A percentile compares a stretch with the other conserved stretches of the same genome.
These are phyloP conservation scores for Eremophila alpestris DNA, from an alignment of 2,797 vertebrate species.

Conservation along the genomic window DNA sequence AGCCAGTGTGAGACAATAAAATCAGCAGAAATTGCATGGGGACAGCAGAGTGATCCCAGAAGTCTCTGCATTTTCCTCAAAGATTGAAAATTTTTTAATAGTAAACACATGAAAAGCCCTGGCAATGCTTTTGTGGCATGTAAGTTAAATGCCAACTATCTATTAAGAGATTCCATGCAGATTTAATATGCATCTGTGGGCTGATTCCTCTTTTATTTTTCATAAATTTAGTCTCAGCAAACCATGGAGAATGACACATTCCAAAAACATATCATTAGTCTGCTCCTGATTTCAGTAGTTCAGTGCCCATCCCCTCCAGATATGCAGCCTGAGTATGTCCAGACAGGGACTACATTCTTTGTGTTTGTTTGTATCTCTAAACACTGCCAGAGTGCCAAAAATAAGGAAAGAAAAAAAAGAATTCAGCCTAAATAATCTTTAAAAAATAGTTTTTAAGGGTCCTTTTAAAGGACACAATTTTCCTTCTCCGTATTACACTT, in stretches of 20 bases:
- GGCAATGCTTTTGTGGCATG: neutral
- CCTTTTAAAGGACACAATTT: neutral
- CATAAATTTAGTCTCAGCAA: neutral
- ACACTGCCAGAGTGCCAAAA: neutral
- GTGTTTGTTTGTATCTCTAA: neutral
- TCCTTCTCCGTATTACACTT: neutral
- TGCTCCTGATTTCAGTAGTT: neutral
- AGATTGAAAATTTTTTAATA: neutral
- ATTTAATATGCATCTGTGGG: neutral
- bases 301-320: neutral
- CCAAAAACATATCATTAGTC: neutral
- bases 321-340: neutral
- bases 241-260: neutral
- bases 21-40: neutral
- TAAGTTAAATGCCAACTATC: neutral
- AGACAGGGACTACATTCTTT: neutral
- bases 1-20: neutral
- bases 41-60: neutral
- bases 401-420: neutral
- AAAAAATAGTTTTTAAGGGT: neutral
- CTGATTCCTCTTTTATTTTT: neutral
- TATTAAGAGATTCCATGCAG: neutral
- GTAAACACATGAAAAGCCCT: neutral
- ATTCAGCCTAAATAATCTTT: neutral
- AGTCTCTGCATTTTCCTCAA: neutral